Percentiles rank a stretch among this genome's conserved stretches.
These are phyloP conservation scores for Phrynocephalus forsythii DNA, from an alignment of 2,797 vertebrate species.

Conservation along the genomic window DNA sequence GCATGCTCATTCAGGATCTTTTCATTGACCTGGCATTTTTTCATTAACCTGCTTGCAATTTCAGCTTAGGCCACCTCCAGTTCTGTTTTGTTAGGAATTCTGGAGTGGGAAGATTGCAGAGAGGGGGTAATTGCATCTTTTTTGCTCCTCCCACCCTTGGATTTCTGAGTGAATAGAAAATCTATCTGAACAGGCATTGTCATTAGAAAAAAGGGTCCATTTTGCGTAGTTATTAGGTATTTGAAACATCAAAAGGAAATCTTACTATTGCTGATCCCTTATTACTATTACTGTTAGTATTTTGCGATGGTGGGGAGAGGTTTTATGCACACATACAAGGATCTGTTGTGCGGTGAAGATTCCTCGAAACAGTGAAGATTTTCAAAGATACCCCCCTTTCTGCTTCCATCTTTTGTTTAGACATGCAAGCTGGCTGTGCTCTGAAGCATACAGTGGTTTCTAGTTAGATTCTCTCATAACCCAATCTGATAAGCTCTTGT, in stretches of 20 bases:
- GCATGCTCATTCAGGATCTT: too few relatives aligned
- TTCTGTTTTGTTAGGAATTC: background rate
- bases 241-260: background rate
- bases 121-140: background rate
- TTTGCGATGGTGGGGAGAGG: background rate
- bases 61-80: background rate
- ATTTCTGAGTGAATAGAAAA: background rate
- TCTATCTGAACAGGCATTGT: background rate
- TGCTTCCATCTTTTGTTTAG: background rate
- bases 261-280: background rate
- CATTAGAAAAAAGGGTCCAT: background rate
- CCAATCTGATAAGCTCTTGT: background rate
- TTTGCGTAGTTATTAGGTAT: background rate
- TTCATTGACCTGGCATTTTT: background rate
- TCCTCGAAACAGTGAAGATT: background rate
- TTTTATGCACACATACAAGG: background rate
- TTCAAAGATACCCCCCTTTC: background rate
- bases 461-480: background rate
- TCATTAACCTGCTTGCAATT: background rate
- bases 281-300: too few relatives aligned
- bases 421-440: background rate
- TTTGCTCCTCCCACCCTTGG: background rate
- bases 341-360: background rate
- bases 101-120: background rate
- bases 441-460: background rate